phyloP scores from a whole-genome alignment of 2,797 vertebrate genomes.

The Halcyon chelicuti region DNA sequence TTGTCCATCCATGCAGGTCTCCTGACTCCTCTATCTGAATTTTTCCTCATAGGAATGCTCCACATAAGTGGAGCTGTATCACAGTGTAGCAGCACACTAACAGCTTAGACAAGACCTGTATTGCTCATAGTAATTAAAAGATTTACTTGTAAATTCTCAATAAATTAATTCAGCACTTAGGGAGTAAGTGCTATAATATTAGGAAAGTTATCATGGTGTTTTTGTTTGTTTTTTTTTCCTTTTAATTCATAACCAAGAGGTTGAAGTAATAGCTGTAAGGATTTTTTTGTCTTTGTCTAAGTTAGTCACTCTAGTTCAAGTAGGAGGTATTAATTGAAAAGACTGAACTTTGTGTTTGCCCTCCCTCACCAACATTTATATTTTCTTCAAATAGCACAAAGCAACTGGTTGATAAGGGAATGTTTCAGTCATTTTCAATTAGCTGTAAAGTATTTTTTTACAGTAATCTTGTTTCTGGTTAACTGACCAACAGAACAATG shows the following conservation, averaged over 20 bases:
- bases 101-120: not conserved
- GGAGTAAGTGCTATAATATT: conserved; percentile 17
- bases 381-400: conserved; percentile 76
- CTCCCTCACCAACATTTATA: conserved; percentile 69
- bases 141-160: conserved; percentile 51
- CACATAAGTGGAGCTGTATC: not conserved
- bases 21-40: not conserved
- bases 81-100: not conserved
- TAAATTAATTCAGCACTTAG: conserved; percentile 42
- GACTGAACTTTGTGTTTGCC: conserved; percentile 69
- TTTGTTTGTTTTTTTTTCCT: not conserved
- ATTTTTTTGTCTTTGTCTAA: conserved; percentile 22
- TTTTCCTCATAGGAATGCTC: not conserved
- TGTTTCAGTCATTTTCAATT: conserved; percentile 84
- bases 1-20: not conserved
- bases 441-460: conserved; percentile 80
- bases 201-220: not conserved
- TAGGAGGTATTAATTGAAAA: conserved; percentile 65
- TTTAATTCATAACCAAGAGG: conserved; percentile 30
- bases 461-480: conserved; percentile 81
- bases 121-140: conserved; percentile 51
- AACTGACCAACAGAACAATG: conserved; percentile 83
- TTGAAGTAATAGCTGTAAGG: conserved; percentile 29
- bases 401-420: conserved; percentile 75
- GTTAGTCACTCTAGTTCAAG: conserved; percentile 39